Conservation (phyloP, 2,797 vertebrate species). For the Molossus alvarezi region DNA sequence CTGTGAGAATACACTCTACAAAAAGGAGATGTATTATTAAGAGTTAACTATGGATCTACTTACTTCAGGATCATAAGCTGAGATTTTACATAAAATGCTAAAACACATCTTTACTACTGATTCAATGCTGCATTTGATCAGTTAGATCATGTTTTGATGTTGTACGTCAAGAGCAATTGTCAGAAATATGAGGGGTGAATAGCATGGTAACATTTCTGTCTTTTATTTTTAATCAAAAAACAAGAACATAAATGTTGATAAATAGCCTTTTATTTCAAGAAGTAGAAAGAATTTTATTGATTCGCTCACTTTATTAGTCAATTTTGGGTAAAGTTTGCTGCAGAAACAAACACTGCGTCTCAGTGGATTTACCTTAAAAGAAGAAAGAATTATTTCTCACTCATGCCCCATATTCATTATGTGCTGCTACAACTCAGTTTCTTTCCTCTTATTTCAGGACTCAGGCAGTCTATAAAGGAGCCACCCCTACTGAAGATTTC, state of each 20-base stretch:
- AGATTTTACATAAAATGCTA: background rate
- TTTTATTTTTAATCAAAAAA: background rate
- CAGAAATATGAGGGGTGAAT: background rate
- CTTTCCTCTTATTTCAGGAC: background rate
- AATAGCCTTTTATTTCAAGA: background rate
- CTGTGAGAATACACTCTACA: background rate
- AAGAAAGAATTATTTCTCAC: background rate
- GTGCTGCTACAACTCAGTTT: background rate
- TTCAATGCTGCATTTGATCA: background rate
- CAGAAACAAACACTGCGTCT: background rate
- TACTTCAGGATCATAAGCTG: background rate
- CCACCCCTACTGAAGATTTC: background rate
- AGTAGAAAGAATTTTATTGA: background rate
- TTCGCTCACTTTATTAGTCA: background rate
- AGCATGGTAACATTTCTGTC: background rate
- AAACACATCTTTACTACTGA: background rate
- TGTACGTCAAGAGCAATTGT: background rate
- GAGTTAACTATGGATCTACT: background rate
- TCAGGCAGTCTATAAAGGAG: background rate
- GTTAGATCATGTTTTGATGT: conserved; percentile 1
- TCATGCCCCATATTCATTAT: background rate
- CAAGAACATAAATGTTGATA: background rate
- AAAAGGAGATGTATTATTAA: background rate
- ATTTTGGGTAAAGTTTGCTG: background rate
- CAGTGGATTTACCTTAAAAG: background rate